Percentiles rank a stretch among this genome's conserved stretches.
Evolutionary conservation across 2,797 vertebrate species (phyloP).

Genomic region (Hoplostethus atlanticus): DNA sequence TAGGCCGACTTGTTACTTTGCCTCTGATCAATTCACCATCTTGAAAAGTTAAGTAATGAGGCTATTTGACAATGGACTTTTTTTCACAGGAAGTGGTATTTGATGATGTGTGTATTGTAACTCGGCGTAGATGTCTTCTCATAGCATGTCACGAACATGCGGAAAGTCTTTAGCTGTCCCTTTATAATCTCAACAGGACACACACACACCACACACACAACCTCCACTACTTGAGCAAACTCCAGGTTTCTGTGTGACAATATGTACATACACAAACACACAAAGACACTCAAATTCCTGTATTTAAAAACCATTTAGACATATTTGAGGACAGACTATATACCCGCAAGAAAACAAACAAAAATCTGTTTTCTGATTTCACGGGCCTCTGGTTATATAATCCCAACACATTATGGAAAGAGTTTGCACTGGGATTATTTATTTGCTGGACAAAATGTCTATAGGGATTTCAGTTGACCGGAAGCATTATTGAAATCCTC

Average conservation of each 20-base stretch:
- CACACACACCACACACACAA: neutral
- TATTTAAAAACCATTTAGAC: conserved; percentile 2
- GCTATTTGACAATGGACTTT: neutral
- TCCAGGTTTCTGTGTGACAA: neutral
- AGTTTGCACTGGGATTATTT: conserved; percentile 15
- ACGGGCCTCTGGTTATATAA: conserved; percentile 41
- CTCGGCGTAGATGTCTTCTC: conserved; percentile 25
- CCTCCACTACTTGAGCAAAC: neutral
- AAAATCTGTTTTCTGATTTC: neutral
- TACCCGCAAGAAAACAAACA: neutral
- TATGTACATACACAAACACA: neutral
- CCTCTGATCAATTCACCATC: conserved; percentile 5
- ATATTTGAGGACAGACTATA: neutral
- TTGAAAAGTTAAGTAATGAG: conserved; percentile 6
- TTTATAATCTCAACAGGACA: conserved; percentile 24
- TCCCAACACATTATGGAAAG: conserved; percentile 48
- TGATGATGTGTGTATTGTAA: conserved; percentile 18
- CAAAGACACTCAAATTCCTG: neutral
- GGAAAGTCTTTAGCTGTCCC: conserved; percentile 36
- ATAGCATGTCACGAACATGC: conserved; percentile 20
- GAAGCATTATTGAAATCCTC: conserved; percentile 6
- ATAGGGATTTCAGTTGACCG: conserved; percentile 14
- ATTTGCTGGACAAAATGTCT: conserved; percentile 11
- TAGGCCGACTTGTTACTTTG: neutral
- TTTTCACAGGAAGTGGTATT: neutral